Evolutionary conservation across 2,888 invertebrate species (phyloP).

Genomic region (Ectropis crepuscularia): DNA sequence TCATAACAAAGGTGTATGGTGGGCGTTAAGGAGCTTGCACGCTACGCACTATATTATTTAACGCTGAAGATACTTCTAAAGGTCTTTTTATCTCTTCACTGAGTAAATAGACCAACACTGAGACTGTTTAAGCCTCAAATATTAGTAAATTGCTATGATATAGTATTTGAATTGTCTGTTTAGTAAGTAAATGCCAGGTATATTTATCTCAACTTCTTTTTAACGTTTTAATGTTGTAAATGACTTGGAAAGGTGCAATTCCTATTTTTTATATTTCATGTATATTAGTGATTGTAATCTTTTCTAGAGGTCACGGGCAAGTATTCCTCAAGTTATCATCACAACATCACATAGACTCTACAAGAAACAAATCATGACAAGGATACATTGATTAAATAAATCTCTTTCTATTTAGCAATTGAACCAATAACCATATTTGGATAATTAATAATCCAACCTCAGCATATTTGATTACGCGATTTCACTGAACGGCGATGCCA

Average conservation of each 20-base stretch:
- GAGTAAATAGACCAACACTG: not conserved
- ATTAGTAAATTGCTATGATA: not conserved
- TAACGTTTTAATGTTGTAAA: too few relatives aligned
- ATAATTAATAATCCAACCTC: slow-evolving; percentile 12
- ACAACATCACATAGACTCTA: too few relatives aligned
- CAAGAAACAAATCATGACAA: too few relatives aligned
- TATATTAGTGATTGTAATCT: too few relatives aligned
- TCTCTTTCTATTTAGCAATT: slow-evolving; percentile 1
- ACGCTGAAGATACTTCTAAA: slow-evolving; percentile 1
- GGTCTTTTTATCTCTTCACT: not conserved
- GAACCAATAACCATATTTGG: slow-evolving; percentile 5
- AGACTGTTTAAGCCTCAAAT: not conserved
- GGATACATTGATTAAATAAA: slow-evolving; percentile 8
- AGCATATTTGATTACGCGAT: slow-evolving; percentile 9
- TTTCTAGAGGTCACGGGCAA: too few relatives aligned
- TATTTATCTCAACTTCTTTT: too few relatives aligned
- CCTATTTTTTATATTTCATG: too few relatives aligned
- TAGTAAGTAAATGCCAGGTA: too few relatives aligned
- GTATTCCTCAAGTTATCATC: too few relatives aligned
- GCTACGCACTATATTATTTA: not conserved
- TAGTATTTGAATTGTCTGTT: too few relatives aligned
- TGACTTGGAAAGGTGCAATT: too few relatives aligned
- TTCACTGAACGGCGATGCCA: slow-evolving; percentile 1
- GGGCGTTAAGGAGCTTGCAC: slow-evolving; percentile 21
- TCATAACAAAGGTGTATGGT: slow-evolving; percentile 25